phyloP scores from a whole-genome alignment of 35 echinoderm and acorn worm genomes.

The Antedon bifida region DNA sequence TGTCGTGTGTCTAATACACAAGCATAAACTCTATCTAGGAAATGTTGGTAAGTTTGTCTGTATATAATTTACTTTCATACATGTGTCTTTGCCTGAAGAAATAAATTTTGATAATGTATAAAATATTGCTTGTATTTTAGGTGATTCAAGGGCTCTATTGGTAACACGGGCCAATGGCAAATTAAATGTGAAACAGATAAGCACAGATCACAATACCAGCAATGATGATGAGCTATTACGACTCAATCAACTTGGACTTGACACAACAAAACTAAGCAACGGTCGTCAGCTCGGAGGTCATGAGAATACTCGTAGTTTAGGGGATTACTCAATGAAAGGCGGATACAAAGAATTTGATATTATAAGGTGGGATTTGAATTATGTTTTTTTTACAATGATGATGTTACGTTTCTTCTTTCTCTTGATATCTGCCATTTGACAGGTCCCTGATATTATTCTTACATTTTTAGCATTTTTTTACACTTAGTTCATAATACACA shows the following conservation, averaged over 20 bases:
- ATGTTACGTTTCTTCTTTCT: too few relatives aligned
- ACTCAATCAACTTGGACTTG: constrained; percentile 60
- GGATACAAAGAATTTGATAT: constrained; percentile 64
- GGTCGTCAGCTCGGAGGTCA: constrained; percentile 30
- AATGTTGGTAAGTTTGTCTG: constrained; percentile 71
- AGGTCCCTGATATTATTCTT: too few relatives aligned
- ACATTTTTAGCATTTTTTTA: too few relatives aligned
- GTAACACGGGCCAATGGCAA: constrained; percentile 39
- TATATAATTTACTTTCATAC: too few relatives aligned
- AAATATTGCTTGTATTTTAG: constrained; percentile 13
- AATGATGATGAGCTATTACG: constrained; percentile 87
- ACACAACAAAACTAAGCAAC: constrained; percentile 30
- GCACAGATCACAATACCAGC: constrained; percentile 62
- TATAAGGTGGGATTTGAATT: constrained; percentile 46
- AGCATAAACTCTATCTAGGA: constrained; percentile 69
- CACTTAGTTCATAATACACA: too few relatives aligned
- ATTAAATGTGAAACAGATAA: constrained; percentile 57
- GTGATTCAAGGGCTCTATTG: constrained; percentile 62
- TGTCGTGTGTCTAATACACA: constrained; percentile 58
- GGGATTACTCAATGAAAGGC: constrained; percentile 75
- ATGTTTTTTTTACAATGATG: too few relatives aligned
- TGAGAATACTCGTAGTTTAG: constrained; percentile 65
- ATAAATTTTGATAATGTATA: too few relatives aligned
- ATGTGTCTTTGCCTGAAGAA: too few relatives aligned
- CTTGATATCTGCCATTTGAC: too few relatives aligned